Conservation (phyloP, 2,797 vertebrate genomes). For the Monodelphis domestica region DNA sequence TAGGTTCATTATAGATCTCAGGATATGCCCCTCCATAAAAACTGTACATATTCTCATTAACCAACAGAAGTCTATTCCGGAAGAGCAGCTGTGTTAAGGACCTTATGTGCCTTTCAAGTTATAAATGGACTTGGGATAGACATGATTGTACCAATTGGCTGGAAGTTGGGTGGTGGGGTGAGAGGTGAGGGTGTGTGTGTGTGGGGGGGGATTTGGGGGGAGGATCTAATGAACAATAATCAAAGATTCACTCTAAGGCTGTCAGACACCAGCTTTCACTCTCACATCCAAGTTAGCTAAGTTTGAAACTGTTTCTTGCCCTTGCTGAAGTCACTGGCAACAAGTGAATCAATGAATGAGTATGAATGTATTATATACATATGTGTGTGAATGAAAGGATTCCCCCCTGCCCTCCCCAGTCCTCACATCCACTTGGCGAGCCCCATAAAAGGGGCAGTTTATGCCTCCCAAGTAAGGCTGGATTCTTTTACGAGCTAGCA, state of each 20-base stretch:
- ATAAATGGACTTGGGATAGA: background rate
- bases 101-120: slow-evolving; percentile 39
- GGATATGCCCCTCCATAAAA: slow-evolving; percentile 70
- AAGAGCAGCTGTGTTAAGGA: slow-evolving; percentile 58
- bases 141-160: slow-evolving; percentile 17
- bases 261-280: background rate
- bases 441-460: slow-evolving; percentile 44
- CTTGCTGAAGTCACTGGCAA: slow-evolving; percentile 49
- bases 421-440: slow-evolving; percentile 39
- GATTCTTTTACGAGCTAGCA: slow-evolving; percentile 52
- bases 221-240: rapidly evolving
- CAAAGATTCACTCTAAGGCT: slow-evolving; percentile 28
- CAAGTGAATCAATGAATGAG: background rate
- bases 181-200: no score
- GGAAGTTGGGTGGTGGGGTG: rapidly evolving
- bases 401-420: background rate
- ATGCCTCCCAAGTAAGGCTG: slow-evolving; percentile 26
- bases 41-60: slow-evolving; percentile 70
- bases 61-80: slow-evolving; percentile 53
- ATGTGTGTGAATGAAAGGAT: slow-evolving; percentile 33
- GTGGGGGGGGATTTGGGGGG: background rate
- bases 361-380: background rate
- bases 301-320: slow-evolving; percentile 53
- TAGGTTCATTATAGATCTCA: slow-evolving; percentile 61
- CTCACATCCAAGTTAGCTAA: slow-evolving; percentile 8